phyloP scores from a whole-genome alignment of 2,797 vertebrate genomes.

The Pangasius mekongensis region DNA sequence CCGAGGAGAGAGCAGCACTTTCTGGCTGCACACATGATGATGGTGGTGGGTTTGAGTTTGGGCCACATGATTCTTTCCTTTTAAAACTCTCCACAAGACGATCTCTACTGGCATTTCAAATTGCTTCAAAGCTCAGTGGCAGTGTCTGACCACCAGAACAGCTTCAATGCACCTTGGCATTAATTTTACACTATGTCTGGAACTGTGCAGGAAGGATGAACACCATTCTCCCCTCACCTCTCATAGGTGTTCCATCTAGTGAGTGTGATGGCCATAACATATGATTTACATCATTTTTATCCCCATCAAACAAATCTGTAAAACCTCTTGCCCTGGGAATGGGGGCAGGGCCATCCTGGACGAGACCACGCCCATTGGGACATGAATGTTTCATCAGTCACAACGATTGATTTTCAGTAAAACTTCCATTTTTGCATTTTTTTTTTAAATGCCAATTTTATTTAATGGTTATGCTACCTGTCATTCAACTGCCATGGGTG shows the following conservation, averaged over 20 bases:
- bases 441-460: background rate
- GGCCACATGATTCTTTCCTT: slow-evolving; percentile 27
- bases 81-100: background rate
- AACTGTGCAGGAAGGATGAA: background rate
- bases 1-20: slow-evolving; percentile 77
- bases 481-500: background rate
- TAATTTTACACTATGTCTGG: background rate
- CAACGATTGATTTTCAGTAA: background rate
- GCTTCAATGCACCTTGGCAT: background rate
- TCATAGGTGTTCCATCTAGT: background rate
- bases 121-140: background rate
- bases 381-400: background rate
- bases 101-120: slow-evolving; percentile 10
- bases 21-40: slow-evolving; percentile 64
- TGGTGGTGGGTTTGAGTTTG: slow-evolving; percentile 29
- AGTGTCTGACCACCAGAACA: slow-evolving; percentile 17
- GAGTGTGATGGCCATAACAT: background rate
- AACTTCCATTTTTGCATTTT: background rate
- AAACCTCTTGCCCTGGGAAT: background rate
- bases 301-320: background rate
- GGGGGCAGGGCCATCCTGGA: no score
- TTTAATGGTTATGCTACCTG: background rate
- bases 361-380: background rate
- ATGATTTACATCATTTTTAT: background rate
- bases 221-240: background rate